Conservation (phyloP, 2,888 invertebrate genomes). For the Troides helena region DNA sequence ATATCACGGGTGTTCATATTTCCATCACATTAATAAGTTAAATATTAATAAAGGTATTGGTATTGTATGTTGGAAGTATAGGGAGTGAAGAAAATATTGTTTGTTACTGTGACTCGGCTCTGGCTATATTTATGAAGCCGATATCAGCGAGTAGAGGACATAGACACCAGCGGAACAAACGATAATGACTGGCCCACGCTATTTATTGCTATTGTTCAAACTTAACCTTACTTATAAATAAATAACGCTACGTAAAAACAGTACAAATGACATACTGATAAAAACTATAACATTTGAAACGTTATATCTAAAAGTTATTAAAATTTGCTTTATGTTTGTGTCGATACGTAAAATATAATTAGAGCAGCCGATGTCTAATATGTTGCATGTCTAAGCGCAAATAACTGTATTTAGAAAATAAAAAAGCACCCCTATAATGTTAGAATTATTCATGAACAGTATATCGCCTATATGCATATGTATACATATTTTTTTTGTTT, state of each 20-base stretch:
- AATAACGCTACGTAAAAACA: not conserved
- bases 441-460: not conserved
- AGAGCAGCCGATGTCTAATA: too few species aligned
- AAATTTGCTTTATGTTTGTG: too few species aligned
- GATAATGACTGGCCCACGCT: constrained; percentile 2
- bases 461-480: not conserved
- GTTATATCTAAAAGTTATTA: too few species aligned
- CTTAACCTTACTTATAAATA: not conserved
- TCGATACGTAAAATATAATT: too few species aligned
- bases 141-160: constrained; percentile 12
- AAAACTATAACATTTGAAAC: too few species aligned
- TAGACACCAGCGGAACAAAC: not conserved
- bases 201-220: constrained; percentile 17
- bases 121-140: constrained; percentile 11
- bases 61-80: not conserved
- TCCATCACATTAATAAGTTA: not conserved
- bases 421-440: not conserved
- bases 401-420: not conserved
- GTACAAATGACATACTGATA: too few species aligned
- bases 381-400: not conserved
- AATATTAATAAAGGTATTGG: not conserved
- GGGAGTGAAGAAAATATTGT: constrained; percentile 5
- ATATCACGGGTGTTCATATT: not conserved
- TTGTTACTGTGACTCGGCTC: constrained; percentile 12
- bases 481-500: not conserved